Evolutionary conservation across 2,888 invertebrate species (phyloP), one percentile per base, ranked within the genome.

Genomic region (Lepidochrysops patricia): DNA sequence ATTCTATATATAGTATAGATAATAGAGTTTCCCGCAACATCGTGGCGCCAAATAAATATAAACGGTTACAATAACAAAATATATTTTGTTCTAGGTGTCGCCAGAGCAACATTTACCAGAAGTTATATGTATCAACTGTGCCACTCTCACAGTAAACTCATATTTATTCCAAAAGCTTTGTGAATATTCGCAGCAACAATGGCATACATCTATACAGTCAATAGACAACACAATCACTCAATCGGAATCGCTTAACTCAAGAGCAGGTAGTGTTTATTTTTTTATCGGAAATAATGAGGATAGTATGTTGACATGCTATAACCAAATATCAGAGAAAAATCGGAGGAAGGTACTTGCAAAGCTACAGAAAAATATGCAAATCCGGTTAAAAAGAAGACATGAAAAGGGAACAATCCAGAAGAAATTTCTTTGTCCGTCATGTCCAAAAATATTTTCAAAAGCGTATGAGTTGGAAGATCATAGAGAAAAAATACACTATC

Each of bases 81-180:
- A n/a, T n/a, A n/a, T 19, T 19, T 43, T 43, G 58, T 61, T 76
- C 1, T 72, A 85, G 83, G 68, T 82, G 0, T 43, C 64, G 1
- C 57, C 63, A 23, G 84, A 84, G 57, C 63, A 68, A 0, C 65
- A 64, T 4, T 64, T 87, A 9, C 85, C 87, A 1, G 72, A 78
- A 68, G 72, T 75, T 0, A 56, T 87, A 1, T 87, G 87, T 58
- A 62, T 64, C 37, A 71, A 67, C 48, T 87, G 87, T 69, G 78
- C 83, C 1, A 72, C 68, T 19, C 69, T 71, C 58, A 68, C 75
- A 5, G 70, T 73, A 2, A 80, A 76, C 58, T 72, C 78, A n/a
- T 87, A 80, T 61, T 61, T 83, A 5, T 85, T 86, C 59, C 67
- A 72, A 62, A 81, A 77, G 67, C 69, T 83, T 15, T 74, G 71